Base-by-base conservation (phyloP, 53 echinoderm and acorn worm species). In the Antedon mediterranea region DNA sequence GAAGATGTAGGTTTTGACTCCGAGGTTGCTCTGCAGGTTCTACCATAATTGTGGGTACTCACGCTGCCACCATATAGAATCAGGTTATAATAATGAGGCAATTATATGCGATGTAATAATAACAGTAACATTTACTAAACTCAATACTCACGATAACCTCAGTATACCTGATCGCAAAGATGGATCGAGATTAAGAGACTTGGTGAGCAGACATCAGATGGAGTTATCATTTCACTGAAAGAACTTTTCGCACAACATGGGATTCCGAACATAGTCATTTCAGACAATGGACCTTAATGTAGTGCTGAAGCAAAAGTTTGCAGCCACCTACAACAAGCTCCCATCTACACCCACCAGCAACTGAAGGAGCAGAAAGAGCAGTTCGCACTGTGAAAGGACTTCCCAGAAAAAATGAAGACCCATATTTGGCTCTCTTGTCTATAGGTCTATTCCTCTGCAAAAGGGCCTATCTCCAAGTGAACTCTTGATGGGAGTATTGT, bases 381-480 rank as follows among this genome's bases (percentile, higher is more conserved):
- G 72, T 83, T 83, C 23, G 72, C 77, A 77, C 34, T 71, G 23
- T 34, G 29, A 23, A 77, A 83, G 29, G 72, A 34, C 33, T 83
- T 76, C 33, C 23, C 23, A 8, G 13, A 8, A 57, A 41, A 80
- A 43, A 30, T 34, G 23, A 29, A 32, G 72, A 57, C 74, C 41
- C 33, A 31, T 76, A 78, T 72, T 26, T 78, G 34, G 78, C 78
- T 43, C 71, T 30, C 83, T 83, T 73, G 42, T 79, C 13, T 78
- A 78, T 32, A 78, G 78, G 3, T 15, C 74, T 30, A 83, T 78
- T 31, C 84, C 79, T 42, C 78, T 73, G 15, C 84, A 78, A 78
- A 84, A 83, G 74, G 78, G 84, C 30, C 13, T n/a, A 34, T 83
- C 78, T 18, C 84, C 78, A 29, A 78, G 78, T 83, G 78, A 83